These are phyloP conservation scores for Phlogophora meticulosa DNA, from an alignment of 2,888 invertebrate species.

Conservation along the genomic window DNA sequence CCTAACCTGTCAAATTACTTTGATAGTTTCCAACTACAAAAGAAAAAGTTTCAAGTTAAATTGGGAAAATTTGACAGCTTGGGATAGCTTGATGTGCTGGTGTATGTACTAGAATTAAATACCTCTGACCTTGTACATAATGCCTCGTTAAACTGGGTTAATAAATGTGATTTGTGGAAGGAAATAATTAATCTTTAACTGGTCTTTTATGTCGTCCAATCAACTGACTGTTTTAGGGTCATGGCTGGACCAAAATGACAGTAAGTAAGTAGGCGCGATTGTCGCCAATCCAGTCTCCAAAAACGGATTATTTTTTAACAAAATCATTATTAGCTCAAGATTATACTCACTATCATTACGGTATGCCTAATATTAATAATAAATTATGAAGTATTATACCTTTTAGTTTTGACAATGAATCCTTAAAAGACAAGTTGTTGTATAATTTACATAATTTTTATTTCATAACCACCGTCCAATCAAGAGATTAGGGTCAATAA, in stretches of 20 bases:
- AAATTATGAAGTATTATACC: slow-evolving; percentile 4
- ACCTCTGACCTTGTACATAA: too few relatives aligned
- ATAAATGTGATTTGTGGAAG: slow-evolving; percentile 47
- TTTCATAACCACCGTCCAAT: slow-evolving; percentile 16
- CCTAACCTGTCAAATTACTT: too few relatives aligned
- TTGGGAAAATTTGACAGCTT: too few relatives aligned
- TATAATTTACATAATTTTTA: slow-evolving; percentile 10
- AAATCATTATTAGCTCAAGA: neutral
- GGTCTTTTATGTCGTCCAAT: slow-evolving; percentile 13
- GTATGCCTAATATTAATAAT: slow-evolving; percentile 1
- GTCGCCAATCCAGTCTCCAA: neutral
- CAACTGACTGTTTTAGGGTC: slow-evolving; percentile 44
- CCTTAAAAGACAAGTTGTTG: neutral
- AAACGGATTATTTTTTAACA: slow-evolving; percentile 28
- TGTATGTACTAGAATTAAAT: too few relatives aligned
- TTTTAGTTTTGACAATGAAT: slow-evolving; percentile 6
- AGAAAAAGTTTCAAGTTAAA: too few relatives aligned
- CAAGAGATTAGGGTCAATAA: slow-evolving; percentile 11
- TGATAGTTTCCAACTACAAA: too few relatives aligned
- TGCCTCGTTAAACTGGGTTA: slow-evolving; percentile 38
- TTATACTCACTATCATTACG: slow-evolving; percentile 5
- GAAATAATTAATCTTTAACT: slow-evolving; percentile 47
- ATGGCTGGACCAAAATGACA: slow-evolving; percentile 33
- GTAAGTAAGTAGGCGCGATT: slow-evolving; percentile 22
- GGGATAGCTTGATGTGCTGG: too few relatives aligned